Conservation (phyloP, 1,140 invertebrate species). For the Spodoptera litura region DNA sequence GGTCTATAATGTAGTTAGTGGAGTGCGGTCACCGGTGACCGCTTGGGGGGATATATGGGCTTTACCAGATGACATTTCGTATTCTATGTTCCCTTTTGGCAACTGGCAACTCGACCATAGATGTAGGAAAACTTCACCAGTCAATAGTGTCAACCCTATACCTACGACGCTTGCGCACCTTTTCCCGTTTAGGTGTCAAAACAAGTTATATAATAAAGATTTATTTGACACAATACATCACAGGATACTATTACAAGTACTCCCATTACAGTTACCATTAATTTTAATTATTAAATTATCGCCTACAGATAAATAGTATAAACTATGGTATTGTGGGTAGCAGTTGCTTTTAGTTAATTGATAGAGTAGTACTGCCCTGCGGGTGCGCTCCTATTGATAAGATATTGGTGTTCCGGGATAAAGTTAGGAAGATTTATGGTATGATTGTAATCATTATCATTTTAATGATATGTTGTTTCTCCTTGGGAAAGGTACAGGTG, state of each 20-base stretch:
- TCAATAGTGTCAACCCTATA: not conserved
- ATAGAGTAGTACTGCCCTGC: not conserved
- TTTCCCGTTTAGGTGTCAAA: not conserved
- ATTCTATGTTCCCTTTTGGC: too few species aligned
- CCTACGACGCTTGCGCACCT: not conserved
- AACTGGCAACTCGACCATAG: too few species aligned
- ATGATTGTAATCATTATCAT: too few species aligned
- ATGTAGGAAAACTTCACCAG: not conserved
- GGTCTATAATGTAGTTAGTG: too few species aligned
- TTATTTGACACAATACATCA: not conserved
- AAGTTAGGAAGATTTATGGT: not conserved
- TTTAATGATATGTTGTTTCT: too few species aligned
- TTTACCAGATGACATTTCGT: too few species aligned
- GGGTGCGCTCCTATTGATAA: not conserved
- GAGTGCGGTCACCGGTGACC: too few species aligned
- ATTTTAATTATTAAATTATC: conserved; percentile 1
- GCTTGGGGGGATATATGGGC: too few species aligned
- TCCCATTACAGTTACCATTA: not conserved
- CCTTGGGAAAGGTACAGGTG: too few species aligned
- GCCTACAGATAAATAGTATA: not conserved
- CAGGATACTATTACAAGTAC: conserved; percentile 11
- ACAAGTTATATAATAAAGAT: not conserved
- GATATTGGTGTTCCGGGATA: not conserved
- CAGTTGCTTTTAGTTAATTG: conserved; percentile 10
- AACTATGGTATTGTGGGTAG: not conserved